Evolutionary conservation across 2,888 invertebrate genomes (phyloP).

Genomic region (Pollenia amentaria): DNA sequence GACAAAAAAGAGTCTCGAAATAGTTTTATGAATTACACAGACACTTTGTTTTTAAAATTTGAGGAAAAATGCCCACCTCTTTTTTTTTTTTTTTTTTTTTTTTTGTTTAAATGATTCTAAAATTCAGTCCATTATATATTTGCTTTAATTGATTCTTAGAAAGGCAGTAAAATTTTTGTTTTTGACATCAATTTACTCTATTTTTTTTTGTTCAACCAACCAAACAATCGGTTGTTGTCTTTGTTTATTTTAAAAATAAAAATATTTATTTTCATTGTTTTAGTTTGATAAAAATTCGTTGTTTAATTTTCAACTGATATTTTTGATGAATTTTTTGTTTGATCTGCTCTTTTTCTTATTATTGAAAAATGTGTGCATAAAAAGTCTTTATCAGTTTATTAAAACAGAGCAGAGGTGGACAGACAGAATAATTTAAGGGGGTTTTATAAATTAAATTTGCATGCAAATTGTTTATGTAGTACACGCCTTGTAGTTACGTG

Average conservation of each 20-base stretch:
- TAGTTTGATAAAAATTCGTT: conserved; percentile 57
- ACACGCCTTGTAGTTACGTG: no score
- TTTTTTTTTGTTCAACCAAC: conserved; percentile 6
- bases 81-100: conserved; percentile 24
- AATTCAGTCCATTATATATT: conserved; percentile 7
- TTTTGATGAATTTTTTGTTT: conserved; percentile 21
- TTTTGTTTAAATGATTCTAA: conserved; percentile 3
- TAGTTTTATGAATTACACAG: not conserved
- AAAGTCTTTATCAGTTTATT: conserved; percentile 30
- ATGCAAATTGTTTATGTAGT: no score
- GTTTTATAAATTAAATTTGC: no score
- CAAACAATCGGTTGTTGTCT: not conserved
- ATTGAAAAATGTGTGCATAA: conserved; percentile 9
- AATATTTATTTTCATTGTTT: conserved; percentile 51
- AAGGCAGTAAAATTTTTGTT: conserved; percentile 25
- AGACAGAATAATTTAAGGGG: no score
- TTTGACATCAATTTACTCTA: conserved; percentile 16
- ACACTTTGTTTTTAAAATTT: not conserved
- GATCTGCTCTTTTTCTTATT: conserved; percentile 4
- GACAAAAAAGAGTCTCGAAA: not conserved
- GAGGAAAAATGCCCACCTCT: not conserved
- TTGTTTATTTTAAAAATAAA: conserved; percentile 44
- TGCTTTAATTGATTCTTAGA: conserved; percentile 19
- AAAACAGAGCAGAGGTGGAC: not conserved
- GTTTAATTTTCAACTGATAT: conserved; percentile 40